Evolutionary conservation across 1,140 invertebrate species (phyloP).

Genomic region (Daktulosphaira vitifoliae): DNA sequence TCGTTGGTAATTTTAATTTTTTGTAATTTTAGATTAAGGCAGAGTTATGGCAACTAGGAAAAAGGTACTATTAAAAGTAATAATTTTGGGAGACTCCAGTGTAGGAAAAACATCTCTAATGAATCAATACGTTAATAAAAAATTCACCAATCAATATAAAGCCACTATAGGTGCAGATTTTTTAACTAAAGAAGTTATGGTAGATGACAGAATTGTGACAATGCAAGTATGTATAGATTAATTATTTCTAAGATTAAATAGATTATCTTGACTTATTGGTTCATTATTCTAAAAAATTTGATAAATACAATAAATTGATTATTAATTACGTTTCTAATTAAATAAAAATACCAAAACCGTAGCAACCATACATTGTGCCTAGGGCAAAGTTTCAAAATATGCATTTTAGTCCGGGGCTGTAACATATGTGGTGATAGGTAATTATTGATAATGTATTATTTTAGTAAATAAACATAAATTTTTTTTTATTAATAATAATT

Average conservation of each 20-base stretch:
- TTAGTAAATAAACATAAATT: no score
- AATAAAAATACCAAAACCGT: background rate
- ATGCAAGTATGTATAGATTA: conserved; percentile 93
- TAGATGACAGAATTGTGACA: conserved; percentile 95
- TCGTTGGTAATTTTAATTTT: background rate
- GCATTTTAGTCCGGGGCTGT: no score
- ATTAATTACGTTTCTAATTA: background rate
- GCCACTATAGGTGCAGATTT: conserved; percentile 99
- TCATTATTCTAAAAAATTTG: no score
- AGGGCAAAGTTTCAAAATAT: no score
- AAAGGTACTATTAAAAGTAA: conserved; percentile 94
- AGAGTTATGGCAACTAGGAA: conserved; percentile 77
- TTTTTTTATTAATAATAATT: no score
- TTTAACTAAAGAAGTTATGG: conserved; percentile 97
- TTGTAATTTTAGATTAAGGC: background rate
- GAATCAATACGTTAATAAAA: conserved; percentile 99
- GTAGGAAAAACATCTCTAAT: conserved; percentile 99
- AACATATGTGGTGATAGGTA: no score
- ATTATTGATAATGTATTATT: no score
- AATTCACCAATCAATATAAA: conserved; percentile 99
- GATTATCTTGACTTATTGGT: no score
- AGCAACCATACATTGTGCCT: no score
- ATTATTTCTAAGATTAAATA: no score
- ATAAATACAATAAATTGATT: background rate
- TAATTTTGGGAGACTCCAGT: conserved; percentile 94